Evolutionary conservation across 2,888 invertebrate genomes (phyloP).

Genomic region (Lordiphosa fenestrarum): DNA sequence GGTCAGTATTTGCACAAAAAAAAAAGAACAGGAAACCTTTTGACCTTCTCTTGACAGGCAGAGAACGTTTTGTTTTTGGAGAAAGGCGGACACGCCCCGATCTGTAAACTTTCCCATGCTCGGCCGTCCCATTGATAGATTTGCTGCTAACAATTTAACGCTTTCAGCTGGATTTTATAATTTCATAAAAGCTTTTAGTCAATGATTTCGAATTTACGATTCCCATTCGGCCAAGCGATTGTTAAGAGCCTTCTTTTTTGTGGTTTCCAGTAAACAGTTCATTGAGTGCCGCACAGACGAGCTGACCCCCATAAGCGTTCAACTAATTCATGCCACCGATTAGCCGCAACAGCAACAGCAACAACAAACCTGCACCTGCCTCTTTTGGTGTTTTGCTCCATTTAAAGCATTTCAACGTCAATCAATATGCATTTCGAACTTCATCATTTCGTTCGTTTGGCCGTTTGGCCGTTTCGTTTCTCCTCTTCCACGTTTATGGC

Average conservation of each 20-base stretch:
- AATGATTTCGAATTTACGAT: slow-evolving; percentile 75
- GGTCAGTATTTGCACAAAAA: slow-evolving; percentile 50
- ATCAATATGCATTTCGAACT: slow-evolving; percentile 75
- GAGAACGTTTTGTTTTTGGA: slow-evolving; percentile 42
- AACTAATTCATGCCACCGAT: slow-evolving; percentile 76
- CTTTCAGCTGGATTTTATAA: slow-evolving; percentile 46
- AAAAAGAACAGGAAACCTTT: slow-evolving; percentile 43
- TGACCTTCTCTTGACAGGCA: slow-evolving; percentile 46
- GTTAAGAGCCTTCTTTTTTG: slow-evolving; percentile 53
- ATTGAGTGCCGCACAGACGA: slow-evolving; percentile 58
- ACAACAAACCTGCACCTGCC: slow-evolving; percentile 66
- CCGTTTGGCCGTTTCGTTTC: slow-evolving; percentile 56
- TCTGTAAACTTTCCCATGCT: slow-evolving; percentile 64
- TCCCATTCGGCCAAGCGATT: slow-evolving; percentile 58
- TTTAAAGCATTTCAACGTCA: slow-evolving; percentile 73
- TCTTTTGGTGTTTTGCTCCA: slow-evolving; percentile 58
- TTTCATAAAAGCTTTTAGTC: slow-evolving; percentile 76
- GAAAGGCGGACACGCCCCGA: slow-evolving; percentile 67
- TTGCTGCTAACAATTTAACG: slow-evolving; percentile 33
- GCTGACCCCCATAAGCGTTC: slow-evolving; percentile 73
- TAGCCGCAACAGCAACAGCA: slow-evolving; percentile 54
- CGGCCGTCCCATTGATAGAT: slow-evolving; percentile 63
- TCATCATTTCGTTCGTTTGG: slow-evolving; percentile 62
- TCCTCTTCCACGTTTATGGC: slow-evolving; percentile 62
- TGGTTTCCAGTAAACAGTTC: slow-evolving; percentile 45